These are phyloP conservation scores for Pangasius larnaudii DNA, from an alignment of 2,797 vertebrate species.

Conservation along the genomic window DNA sequence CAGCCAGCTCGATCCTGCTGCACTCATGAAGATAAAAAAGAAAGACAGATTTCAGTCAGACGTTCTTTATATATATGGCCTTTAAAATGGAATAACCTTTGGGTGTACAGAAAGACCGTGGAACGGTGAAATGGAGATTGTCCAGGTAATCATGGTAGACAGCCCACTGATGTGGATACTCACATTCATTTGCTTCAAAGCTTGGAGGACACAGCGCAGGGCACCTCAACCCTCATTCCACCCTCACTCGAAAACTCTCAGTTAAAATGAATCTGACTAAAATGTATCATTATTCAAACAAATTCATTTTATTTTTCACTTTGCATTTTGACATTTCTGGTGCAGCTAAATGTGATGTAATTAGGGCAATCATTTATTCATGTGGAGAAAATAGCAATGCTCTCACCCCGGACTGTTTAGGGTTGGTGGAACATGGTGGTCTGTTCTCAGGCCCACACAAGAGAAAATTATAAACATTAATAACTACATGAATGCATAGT, in stretches of 20 bases:
- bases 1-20: constrained; percentile 21
- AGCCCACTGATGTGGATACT: constrained; percentile 35
- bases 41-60: constrained; percentile 19
- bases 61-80: constrained; percentile 35
- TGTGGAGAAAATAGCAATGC: constrained; percentile 53
- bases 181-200: constrained; percentile 30
- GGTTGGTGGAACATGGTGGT: constrained; percentile 50
- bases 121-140: constrained; percentile 32
- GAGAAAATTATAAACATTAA: constrained; percentile 47
- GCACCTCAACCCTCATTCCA: constrained; percentile 20
- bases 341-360: constrained; percentile 59
- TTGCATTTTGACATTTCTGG: constrained; percentile 56
- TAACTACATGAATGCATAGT: constrained; percentile 44
- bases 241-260: constrained; percentile 12
- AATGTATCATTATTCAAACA: constrained; percentile 33
- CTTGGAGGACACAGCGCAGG: constrained; percentile 22
- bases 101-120: constrained; percentile 14
- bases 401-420: constrained; percentile 51
- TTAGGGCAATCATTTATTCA: constrained; percentile 62
- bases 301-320: constrained; percentile 33
- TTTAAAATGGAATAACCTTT: constrained; percentile 46
- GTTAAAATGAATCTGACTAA: constrained; percentile 11
- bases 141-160: constrained; percentile 43
- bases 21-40: constrained; percentile 28
- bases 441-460: constrained; percentile 34